Evolutionary conservation across 2,113 vertebrate species (phyloP), one percentile per base, ranked within the genome.

Genomic region (Oenanthe melanoleuca): DNA sequence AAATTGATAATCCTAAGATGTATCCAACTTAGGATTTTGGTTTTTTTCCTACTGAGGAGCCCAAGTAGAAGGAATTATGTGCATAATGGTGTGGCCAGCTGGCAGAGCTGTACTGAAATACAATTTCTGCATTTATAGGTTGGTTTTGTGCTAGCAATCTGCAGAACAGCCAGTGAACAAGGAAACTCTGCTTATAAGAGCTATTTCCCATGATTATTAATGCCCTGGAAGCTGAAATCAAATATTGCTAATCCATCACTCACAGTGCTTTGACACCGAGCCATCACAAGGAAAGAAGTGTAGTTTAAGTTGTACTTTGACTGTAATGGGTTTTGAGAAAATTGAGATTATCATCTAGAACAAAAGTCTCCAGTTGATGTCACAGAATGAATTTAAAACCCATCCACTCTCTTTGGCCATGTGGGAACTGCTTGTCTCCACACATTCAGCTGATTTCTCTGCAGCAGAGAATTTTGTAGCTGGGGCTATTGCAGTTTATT

Each of bases 321-420:
- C 82, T 86, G 4, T 52, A 81, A 83, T 47, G 82, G 37, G 25
- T 17, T 89, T 89, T 73, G 69, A 73, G 55, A 71, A 80, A 96
- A 82, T 18, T 6, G 5, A 85, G 70, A 45, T 88, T 64, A 53
- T 78, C 1, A 69, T 17, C 45, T 66, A 60, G 59, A 78, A 74
- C 28, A 71, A 50, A 85, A 64, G 52, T 63, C 63, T 80, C 34
- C 63, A 65, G 7, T 42, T 50, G 45, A 44, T 37, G 72, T 60
- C 17, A 5, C 7, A 60, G 45, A 57, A 73, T 67, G 45, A 80
- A 87, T 61, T 67, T 49, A 38, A 74, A 93, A 71, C 42, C 79
- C n/a, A 17, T 66, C 23, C 0, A 1, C 19, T 64, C n/a, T 85
- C 49, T 8, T 25, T 38, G 74, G 37, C 49, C 12, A 0, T 0